Percentiles rank a stretch among this genome's conserved stretches.
Conservation (phyloP, 2,113 vertebrate species). For the Clarias batrachus region DNA sequence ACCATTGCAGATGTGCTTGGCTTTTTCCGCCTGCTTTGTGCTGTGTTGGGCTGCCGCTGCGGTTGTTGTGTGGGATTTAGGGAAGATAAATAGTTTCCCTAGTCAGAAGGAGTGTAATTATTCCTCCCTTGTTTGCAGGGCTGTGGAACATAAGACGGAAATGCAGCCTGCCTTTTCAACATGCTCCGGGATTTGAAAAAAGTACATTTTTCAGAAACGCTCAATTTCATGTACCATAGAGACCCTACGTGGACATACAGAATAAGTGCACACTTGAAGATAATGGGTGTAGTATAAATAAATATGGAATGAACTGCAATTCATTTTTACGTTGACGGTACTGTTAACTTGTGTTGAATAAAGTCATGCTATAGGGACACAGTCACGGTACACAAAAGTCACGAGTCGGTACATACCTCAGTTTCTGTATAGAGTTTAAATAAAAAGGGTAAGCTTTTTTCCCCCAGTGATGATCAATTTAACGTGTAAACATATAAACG, state of each 20-base stretch:
- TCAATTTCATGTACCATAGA: constrained; percentile 7
- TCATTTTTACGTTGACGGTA: neutral
- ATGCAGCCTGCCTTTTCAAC: constrained; percentile 43
- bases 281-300: neutral
- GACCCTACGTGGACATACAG: neutral
- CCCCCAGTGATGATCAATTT: too few species aligned
- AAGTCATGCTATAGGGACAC: too few species aligned
- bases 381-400: too few species aligned
- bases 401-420: too few species aligned
- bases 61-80: constrained; percentile 47
- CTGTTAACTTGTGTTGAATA: neutral
- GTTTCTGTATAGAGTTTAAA: too few species aligned
- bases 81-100: constrained; percentile 53
- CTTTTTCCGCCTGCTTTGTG: constrained; percentile 19
- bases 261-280: neutral
- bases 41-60: constrained; percentile 6
- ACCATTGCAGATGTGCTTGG: constrained; percentile 27
- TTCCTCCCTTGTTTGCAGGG: constrained; percentile 44
- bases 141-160: constrained; percentile 33
- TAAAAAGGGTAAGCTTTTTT: too few species aligned
- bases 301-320: neutral
- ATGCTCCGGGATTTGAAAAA: constrained; percentile 40
- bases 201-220: constrained; percentile 26
- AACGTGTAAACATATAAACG: too few species aligned
- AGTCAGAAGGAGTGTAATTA: constrained; percentile 53